phyloP scores from a whole-genome alignment of 2,113 vertebrate species.

The Himantopus leucocephalus region DNA sequence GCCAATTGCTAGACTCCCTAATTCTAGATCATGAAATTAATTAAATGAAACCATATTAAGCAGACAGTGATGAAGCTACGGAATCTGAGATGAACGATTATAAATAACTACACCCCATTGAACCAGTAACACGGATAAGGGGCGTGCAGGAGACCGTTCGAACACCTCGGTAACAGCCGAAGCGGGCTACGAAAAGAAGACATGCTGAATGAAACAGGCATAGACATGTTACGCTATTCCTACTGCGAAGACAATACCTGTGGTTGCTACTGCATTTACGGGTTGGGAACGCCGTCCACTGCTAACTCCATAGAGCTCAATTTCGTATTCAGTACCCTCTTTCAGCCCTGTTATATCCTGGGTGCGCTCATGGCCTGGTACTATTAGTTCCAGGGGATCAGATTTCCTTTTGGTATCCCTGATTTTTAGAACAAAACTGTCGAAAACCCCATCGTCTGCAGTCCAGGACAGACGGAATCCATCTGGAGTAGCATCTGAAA shows the following conservation, averaged over 20 bases:
- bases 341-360: slow-evolving; percentile 79
- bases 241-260: slow-evolving; percentile 83
- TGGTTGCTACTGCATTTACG: slow-evolving; percentile 79
- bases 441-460: slow-evolving; percentile 87
- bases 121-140: neutral
- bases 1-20: neutral
- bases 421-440: slow-evolving; percentile 91
- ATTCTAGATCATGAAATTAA: neutral
- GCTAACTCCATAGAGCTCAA: slow-evolving; percentile 88
- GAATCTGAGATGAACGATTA: neutral
- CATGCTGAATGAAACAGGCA: neutral
- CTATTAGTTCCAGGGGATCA: slow-evolving; percentile 80
- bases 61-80: neutral
- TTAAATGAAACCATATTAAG: neutral
- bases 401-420: slow-evolving; percentile 75
- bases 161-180: neutral
- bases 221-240: neutral
- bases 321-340: slow-evolving; percentile 87
- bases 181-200: neutral
- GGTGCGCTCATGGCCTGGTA: slow-evolving; percentile 81
- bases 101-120: neutral
- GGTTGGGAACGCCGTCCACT: slow-evolving; percentile 85
- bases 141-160: neutral
- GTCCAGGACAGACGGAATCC: slow-evolving; percentile 89
- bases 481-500: slow-evolving; percentile 82